A percentile compares a stretch with the other conserved stretches of the same genome.
Conservation (phyloP, 2,113 vertebrate species). For the Lycaon pictus region DNA sequence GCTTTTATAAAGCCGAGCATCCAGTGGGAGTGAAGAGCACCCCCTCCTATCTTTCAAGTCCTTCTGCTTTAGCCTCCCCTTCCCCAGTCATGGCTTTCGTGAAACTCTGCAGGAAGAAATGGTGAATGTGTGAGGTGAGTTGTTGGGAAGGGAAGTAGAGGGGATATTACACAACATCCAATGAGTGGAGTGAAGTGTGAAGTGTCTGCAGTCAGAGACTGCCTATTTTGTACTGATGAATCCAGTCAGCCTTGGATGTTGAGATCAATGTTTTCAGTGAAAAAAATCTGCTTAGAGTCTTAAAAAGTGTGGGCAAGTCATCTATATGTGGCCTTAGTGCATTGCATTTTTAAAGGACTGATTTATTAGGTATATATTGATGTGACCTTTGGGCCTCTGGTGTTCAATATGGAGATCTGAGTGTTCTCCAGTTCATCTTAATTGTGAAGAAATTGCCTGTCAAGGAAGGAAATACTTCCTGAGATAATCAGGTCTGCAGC, state of each 20-base stretch:
- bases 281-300: not conserved
- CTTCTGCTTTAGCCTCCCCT: not conserved
- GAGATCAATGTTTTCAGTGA: slow-evolving; percentile 15
- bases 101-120: not conserved
- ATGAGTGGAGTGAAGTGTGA: not conserved
- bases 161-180: not conserved
- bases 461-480: slow-evolving; percentile 45
- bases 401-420: slow-evolving; percentile 62
- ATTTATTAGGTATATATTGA: slow-evolving; percentile 47
- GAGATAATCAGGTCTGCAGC: slow-evolving; percentile 13
- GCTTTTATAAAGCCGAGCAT: not conserved
- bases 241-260: not conserved
- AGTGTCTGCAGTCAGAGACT: not conserved
- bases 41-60: not conserved
- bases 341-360: not conserved
- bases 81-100: not conserved
- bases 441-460: slow-evolving; percentile 69
- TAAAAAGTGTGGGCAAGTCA: not conserved
- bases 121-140: not conserved
- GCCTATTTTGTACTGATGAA: not conserved
- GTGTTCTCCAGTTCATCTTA: slow-evolving; percentile 46
- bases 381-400: slow-evolving; percentile 36
- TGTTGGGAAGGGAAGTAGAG: not conserved
- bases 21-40: not conserved
- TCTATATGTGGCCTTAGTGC: not conserved